Conservation (phyloP, 2,888 invertebrate species). For the Caenorhabditis uteleia region DNA sequence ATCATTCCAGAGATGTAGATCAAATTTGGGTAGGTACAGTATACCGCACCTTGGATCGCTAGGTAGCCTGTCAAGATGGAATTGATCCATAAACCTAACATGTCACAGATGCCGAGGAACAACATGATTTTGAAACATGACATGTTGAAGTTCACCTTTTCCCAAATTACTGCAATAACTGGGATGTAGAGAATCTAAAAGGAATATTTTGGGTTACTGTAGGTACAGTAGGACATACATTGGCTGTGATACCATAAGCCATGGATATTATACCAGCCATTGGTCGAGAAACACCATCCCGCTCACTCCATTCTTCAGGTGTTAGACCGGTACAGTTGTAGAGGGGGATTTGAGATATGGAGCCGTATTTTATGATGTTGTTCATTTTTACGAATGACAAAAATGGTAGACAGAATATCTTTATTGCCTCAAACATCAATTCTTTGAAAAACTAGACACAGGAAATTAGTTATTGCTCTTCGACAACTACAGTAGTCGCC, state of each 20-base stretch:
- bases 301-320: neutral
- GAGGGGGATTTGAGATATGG: constrained; percentile 12
- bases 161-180: neutral
- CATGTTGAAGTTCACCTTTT: neutral
- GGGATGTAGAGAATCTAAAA: neutral
- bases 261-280: neutral
- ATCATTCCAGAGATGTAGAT: constrained; percentile 7
- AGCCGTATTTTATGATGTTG: constrained; percentile 27
- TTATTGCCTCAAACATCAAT: too few relatives aligned
- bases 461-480: too few relatives aligned
- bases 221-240: constrained; percentile 12
- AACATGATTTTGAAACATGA: constrained; percentile 11
- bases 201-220: too few relatives aligned
- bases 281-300: neutral
- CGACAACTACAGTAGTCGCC: too few relatives aligned
- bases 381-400: too few relatives aligned
- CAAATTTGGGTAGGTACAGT: constrained; percentile 6
- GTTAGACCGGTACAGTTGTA: constrained; percentile 21
- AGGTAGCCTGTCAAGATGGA: constrained; percentile 7
- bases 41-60: constrained; percentile 1
- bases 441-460: too few relatives aligned
- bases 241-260: constrained; percentile 3
- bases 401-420: too few relatives aligned
- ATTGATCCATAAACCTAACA: constrained; percentile 1
- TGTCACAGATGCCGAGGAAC: neutral